Base-by-base conservation (phyloP, 1,140 invertebrate species). In the Portunus trituberculatus region DNA sequence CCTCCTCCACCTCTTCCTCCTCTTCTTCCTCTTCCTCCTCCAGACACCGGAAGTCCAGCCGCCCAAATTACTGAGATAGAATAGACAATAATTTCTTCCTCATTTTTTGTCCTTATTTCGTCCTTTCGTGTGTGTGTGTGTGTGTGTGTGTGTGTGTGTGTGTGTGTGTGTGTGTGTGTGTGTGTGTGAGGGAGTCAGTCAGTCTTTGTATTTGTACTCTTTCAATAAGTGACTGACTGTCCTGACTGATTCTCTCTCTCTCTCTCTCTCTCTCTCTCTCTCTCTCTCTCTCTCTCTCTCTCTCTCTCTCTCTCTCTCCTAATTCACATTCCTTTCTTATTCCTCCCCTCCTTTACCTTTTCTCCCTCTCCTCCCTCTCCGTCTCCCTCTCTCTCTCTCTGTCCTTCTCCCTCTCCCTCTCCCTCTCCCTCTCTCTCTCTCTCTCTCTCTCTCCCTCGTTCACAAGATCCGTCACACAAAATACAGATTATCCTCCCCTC, bases 381-480 rank as follows among this genome's bases (percentile, higher is more conserved):
- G 7, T 25, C 59, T 25, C 14, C 48, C 48, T 14, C 14, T 14
- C 48, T 14, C 14, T 14, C 14, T 14, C 52, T 59, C 52, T 10
- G 6, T 59, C 52, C 8, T 10, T 59, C 52, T 20, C 10, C 12
- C 52, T 1, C 52, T 20, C 20, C 20, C 20, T 20, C 20, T 10
- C 20, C 8, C 52, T 10, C 20, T 20, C 20, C 52, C 20, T 20
- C 52, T 10, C 20, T 20, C 52, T 20, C 20, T 10, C 52, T 20
- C 20, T 20, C 20, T 10, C 20, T n/a, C 67, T 8, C n/a, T 25
- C 67, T n/a, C n/a, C 67, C 67, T 76, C 67, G 67, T 76, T 76
- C 67, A 76, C 20, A 76, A 76, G 67, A 76, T 76, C 67, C 67
- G 67, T 76, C 67, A 76, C 67, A 76, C 67, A 76, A 76, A 76